A percentile compares a stretch with the other conserved stretches of the same genome.
Conservation (phyloP, 2,797 vertebrate species). For the Sciurus carolinensis region DNA sequence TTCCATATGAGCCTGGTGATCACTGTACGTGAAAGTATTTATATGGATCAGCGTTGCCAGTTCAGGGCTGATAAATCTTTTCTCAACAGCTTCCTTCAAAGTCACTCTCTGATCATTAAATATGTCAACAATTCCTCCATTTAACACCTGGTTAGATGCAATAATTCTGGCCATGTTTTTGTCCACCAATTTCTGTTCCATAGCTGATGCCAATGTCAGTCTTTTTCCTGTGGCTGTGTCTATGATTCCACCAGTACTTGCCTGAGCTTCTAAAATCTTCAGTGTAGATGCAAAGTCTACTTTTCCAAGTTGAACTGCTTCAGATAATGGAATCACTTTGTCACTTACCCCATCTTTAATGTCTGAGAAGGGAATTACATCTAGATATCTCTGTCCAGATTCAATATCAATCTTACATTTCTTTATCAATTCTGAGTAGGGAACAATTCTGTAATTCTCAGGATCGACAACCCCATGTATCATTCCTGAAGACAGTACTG, state of each 20-base stretch:
- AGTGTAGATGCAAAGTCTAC: conserved; percentile 91
- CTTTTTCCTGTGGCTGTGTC: conserved; percentile 91
- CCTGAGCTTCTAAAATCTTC: conserved; percentile 94
- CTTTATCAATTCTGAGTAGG: conserved; percentile 94
- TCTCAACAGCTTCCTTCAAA: conserved; percentile 90
- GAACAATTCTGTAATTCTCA: conserved; percentile 90
- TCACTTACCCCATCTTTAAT: conserved; percentile 87
- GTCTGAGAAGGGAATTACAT: conserved; percentile 93
- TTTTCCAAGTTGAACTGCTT: conserved; percentile 90
- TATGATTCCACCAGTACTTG: conserved; percentile 93
- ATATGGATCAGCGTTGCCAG: conserved; percentile 88
- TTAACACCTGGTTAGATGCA: conserved; percentile 90
- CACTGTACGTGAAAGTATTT: fast-evolving
- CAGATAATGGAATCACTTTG: conserved; percentile 87
- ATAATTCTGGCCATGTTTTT: conserved; percentile 91
- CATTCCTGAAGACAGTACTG: conserved; percentile 87
- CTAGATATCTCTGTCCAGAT: conserved; percentile 95
- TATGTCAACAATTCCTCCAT: conserved; percentile 92
- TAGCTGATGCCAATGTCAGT: conserved; percentile 91
- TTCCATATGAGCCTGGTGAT: conserved; percentile 1
- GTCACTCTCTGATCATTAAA: conserved; percentile 87
- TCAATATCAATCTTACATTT: conserved; percentile 95
- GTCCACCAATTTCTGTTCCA: conserved; percentile 90
- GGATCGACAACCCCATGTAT: conserved; percentile 92
- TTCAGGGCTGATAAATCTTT: conserved; percentile 89